Evolutionary conservation across 2,888 invertebrate species (phyloP).

Genomic region (Altica lythri): DNA sequence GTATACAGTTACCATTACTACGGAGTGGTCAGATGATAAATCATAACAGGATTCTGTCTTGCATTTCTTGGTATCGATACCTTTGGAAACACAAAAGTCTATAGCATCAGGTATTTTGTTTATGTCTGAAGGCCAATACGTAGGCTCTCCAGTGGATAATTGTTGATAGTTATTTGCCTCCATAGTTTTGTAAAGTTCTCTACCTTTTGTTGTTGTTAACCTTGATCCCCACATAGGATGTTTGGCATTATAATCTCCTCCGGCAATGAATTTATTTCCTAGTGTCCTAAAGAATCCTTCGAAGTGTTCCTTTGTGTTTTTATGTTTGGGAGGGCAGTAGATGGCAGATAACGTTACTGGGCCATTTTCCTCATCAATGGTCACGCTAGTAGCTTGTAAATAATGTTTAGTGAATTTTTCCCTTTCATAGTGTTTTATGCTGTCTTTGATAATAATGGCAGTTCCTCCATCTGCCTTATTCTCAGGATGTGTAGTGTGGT

Average conservation of each 20-base stretch:
- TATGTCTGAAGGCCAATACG: conserved; percentile 36
- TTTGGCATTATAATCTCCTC: conserved; percentile 27
- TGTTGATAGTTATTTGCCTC: too few relatives aligned
- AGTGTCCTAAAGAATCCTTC: conserved; percentile 28
- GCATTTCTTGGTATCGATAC: conserved; percentile 17
- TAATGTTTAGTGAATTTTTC: too few relatives aligned
- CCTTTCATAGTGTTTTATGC: conserved; percentile 33
- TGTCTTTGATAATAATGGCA: conserved; percentile 30
- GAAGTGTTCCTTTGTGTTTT: conserved; percentile 28
- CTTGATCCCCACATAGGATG: conserved; percentile 30
- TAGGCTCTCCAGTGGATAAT: too few relatives aligned
- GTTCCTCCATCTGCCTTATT: conserved; percentile 31
- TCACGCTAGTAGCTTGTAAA: too few relatives aligned
- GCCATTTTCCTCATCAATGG: too few relatives aligned
- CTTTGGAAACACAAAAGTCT: conserved; percentile 18
- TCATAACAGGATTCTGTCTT: conserved; percentile 10
- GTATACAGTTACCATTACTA: conserved; percentile 10
- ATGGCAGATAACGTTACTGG: conserved; percentile 32
- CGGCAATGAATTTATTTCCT: conserved; percentile 24
- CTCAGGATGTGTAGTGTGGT: conserved; percentile 33
- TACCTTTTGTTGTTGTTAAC: too few relatives aligned
- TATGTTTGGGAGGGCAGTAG: conserved; percentile 33
- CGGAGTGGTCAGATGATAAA: conserved; percentile 17
- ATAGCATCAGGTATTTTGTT: too few relatives aligned
- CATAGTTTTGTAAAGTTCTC: too few relatives aligned